phyloP scores from a whole-genome alignment of 2,888 invertebrate genomes.

The Scaptomyza reducta region DNA sequence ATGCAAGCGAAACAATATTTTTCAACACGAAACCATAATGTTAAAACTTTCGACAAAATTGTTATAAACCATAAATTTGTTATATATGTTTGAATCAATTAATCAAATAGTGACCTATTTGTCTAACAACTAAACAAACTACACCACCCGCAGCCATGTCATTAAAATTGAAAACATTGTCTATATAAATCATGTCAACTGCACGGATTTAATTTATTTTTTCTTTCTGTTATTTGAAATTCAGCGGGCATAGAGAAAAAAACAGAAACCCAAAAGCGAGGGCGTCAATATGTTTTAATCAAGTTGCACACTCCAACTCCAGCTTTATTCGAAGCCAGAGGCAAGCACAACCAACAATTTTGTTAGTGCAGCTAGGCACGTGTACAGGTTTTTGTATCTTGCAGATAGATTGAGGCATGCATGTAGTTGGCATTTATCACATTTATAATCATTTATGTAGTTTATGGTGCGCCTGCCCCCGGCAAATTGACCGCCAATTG shows the following conservation, averaged over 20 bases:
- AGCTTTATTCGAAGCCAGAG: not conserved
- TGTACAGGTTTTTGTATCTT: conserved; percentile 54
- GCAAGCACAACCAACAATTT: conserved; percentile 17
- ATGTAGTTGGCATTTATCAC: conserved; percentile 19
- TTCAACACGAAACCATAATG: too few relatives aligned
- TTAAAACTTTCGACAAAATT: not conserved
- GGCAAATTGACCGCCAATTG: conserved; percentile 51
- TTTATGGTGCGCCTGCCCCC: conserved; percentile 28
- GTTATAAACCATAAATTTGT: not conserved
- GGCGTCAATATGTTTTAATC: conserved; percentile 46
- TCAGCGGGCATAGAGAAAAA: conserved; percentile 17
- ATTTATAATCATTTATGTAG: conserved; percentile 13
- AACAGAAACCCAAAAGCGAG: conserved; percentile 14
- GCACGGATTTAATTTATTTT: conserved; percentile 5
- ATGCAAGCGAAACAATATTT: too few relatives aligned
- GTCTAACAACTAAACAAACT: conserved; percentile 17
- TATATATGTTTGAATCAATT: conserved; percentile 25
- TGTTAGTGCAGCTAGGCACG: conserved; percentile 50
- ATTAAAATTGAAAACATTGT: conserved; percentile 34
- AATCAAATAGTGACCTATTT: conserved; percentile 51
- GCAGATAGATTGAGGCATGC: conserved; percentile 21
- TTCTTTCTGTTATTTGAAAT: not conserved
- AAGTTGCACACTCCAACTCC: not conserved
- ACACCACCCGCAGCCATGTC: conserved; percentile 16
- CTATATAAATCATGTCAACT: conserved; percentile 62